phyloP scores from a whole-genome alignment of 2,888 invertebrate genomes.

The Tetragnatha montana region DNA sequence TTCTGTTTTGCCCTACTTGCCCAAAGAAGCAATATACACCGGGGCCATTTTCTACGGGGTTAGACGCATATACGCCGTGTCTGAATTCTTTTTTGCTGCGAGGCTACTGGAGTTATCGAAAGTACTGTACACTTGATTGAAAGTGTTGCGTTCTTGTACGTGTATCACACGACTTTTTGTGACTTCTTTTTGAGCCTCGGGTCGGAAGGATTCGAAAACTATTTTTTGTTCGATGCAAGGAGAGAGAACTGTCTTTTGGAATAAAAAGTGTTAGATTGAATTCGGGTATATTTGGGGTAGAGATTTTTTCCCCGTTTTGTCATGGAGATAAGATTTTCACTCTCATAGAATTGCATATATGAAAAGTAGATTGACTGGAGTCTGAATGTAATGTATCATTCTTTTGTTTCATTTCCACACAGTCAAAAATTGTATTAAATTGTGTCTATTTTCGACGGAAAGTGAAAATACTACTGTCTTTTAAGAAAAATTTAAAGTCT shows the following conservation, averaged over 20 bases:
- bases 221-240: not conserved
- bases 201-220: not conserved
- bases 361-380: too few relatives aligned
- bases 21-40: not conserved
- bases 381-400: too few relatives aligned
- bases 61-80: not conserved
- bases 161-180: not conserved
- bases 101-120: not conserved
- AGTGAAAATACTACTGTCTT: too few relatives aligned
- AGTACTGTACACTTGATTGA: not conserved
- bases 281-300: not conserved
- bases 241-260: not conserved
- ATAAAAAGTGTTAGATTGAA: not conserved
- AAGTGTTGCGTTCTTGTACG: not conserved
- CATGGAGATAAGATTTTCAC: too few relatives aligned
- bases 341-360: too few relatives aligned
- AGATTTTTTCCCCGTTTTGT: too few relatives aligned
- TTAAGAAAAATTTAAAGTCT: too few relatives aligned
- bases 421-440: too few relatives aligned
- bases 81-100: not conserved
- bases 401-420: too few relatives aligned
- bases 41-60: constrained; percentile 3
- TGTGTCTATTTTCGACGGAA: too few relatives aligned
- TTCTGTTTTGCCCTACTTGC: constrained; percentile 18
- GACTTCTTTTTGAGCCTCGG: not conserved